Conservation (phyloP, 1,140 invertebrate genomes). For the Lethrus apterus region DNA sequence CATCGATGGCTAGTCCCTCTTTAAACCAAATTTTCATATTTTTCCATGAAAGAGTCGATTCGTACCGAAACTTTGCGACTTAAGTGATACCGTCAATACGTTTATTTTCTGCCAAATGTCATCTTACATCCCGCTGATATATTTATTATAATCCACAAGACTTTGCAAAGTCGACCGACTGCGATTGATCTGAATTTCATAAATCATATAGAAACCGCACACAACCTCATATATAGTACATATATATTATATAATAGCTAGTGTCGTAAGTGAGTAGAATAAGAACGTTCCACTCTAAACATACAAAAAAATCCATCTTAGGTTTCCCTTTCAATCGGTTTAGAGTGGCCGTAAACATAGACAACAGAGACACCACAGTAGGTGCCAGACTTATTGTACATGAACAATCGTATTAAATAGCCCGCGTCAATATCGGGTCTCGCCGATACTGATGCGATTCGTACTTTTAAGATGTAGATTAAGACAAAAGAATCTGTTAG, state of each 20-base stretch:
- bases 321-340: background rate
- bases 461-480: no score
- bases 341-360: slow-evolving; percentile 7
- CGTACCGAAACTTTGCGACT: no score
- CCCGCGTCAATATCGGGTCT: no score
- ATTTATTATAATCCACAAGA: background rate
- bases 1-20: no score
- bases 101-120: background rate
- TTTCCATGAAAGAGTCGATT: no score
- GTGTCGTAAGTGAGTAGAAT: slow-evolving; percentile 1
- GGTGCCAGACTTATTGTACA: slow-evolving; percentile 14
- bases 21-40: no score
- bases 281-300: background rate
- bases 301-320: background rate
- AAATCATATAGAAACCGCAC: slow-evolving; percentile 16
- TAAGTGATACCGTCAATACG: no score
- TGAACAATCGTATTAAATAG: slow-evolving; percentile 27
- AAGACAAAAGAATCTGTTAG: slow-evolving; percentile 1
- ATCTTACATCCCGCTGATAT: background rate
- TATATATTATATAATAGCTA: slow-evolving; percentile 2
- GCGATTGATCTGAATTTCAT: background rate
- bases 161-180: background rate
- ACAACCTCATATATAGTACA: slow-evolving; percentile 15
- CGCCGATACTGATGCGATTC: no score
- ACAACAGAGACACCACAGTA: slow-evolving; percentile 17